Evolutionary conservation across 2,113 vertebrate genomes (phyloP), one percentile per base, ranked within the genome.

Genomic region (Gyps fulvus): DNA sequence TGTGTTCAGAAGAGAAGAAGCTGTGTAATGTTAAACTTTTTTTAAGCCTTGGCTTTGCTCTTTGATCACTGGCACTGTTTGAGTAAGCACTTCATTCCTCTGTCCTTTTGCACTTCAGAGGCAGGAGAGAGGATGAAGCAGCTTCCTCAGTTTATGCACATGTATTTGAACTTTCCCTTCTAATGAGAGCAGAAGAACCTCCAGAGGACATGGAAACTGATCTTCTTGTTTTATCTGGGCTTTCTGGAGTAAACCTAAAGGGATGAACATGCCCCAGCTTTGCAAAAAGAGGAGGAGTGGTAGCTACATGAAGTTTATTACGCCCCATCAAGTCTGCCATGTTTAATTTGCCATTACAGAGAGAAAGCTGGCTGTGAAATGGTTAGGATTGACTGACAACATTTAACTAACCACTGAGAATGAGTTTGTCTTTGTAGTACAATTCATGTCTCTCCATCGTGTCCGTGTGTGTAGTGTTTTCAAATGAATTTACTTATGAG

Each of bases 351-450:
- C 93, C 91, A 78, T 95, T 97, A 97, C 95, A 97, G 93, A 89
- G 89, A 83, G 91, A 93, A 85, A 95, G 74, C 78, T 94, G 88
- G 86, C 91, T 96, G 92, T 89, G 83, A 94, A 96, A 96, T 94
- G 81, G 95, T 90, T 97, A 34, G 97, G 79, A 94, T 86, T 97
- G 97, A 97, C 94, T 97, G 97, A 97, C 97, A 97, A 92, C 85
- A 87, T 83, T 96, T 97, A 97, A 74, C 94, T 95, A 96, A 96
- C 83, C 83, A 91, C 76, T 70, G 84, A 95, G 94, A 96, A 89
- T 90, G 86, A 93, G 90, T 96, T 92, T 96, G 87, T 95, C 95
- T 94, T 87, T 82, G 95, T 92, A 88, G 57, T 83, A 91, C 89
- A 78, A 88, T 67, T 79, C 63, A 15, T 71, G 38, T 94, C 91